These are phyloP conservation scores for Rhynchopsitta pachyrhyncha DNA, from an alignment of 2,113 vertebrate genomes.

Conservation along the genomic window DNA sequence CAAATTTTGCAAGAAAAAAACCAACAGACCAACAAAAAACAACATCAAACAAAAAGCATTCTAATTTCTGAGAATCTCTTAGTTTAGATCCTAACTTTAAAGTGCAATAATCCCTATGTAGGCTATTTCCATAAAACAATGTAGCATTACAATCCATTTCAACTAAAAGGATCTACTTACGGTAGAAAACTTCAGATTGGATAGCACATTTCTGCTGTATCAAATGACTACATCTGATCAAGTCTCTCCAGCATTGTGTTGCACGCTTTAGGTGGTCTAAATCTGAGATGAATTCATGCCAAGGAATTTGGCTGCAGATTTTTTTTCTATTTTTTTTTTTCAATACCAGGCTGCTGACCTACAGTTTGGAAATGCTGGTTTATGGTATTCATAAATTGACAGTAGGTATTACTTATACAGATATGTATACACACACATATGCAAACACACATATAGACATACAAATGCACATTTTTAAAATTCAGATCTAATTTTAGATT, in stretches of 20 bases:
- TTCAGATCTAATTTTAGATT: not conserved
- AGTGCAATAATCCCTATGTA: not conserved
- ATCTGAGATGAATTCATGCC: not conserved
- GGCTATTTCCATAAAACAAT: not conserved
- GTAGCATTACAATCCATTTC: not conserved
- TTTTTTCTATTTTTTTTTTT: fast-evolving
- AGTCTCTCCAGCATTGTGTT: not conserved
- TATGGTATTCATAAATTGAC: not conserved
- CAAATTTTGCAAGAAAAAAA: not conserved
- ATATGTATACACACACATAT: not conserved
- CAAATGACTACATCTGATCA: not conserved
- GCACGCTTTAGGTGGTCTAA: not conserved
- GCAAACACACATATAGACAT: not conserved
- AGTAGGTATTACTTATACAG: not conserved
- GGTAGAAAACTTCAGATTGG: not conserved
- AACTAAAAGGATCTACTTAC: not conserved
- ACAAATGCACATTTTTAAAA: not conserved
- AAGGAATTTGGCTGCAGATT: not conserved
- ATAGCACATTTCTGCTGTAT: not conserved
- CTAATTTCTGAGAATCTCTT: not conserved
- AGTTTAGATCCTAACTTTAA: not conserved
- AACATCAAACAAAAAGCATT: not conserved
- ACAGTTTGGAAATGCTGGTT: not conserved
- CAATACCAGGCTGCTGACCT: not conserved
- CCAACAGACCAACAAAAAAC: not conserved